Conservation (phyloP, 2,113 vertebrate genomes). For the Heterotilapia buettikoferi region DNA sequence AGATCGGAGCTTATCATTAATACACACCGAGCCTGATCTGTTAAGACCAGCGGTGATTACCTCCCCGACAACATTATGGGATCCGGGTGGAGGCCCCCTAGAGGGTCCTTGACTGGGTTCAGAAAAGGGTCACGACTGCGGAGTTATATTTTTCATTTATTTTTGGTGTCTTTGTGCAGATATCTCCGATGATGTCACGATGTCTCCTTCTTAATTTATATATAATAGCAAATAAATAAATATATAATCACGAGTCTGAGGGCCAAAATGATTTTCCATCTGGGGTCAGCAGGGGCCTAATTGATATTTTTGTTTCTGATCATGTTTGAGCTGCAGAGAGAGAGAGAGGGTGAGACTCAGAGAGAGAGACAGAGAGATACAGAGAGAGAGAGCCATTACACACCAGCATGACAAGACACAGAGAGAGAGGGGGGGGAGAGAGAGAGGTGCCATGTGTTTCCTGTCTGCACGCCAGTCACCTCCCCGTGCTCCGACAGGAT, state of each 20-base stretch:
- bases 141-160: neutral
- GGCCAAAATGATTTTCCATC: neutral
- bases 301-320: neutral
- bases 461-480: constrained; percentile 60
- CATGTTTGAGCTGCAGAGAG: neutral
- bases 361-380: constrained; percentile 32
- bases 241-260: neutral
- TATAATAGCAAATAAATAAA: neutral
- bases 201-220: neutral
- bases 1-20: neutral
- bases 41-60: neutral
- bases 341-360: neutral
- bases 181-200: neutral
- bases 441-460: constrained; percentile 75
- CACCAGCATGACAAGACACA: constrained; percentile 32
- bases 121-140: neutral
- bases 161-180: neutral
- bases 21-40: neutral
- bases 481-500: constrained; percentile 63
- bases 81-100: neutral
- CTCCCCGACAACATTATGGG: neutral
- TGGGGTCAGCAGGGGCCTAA: constrained; percentile 4
- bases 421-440: constrained; percentile 52
- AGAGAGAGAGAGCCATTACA: neutral
- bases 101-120: neutral